A percentile compares a stretch with the other conserved stretches of the same genome.
phyloP scores from a whole-genome alignment of 2,797 vertebrate species.

The Galagoides demidoff region DNA sequence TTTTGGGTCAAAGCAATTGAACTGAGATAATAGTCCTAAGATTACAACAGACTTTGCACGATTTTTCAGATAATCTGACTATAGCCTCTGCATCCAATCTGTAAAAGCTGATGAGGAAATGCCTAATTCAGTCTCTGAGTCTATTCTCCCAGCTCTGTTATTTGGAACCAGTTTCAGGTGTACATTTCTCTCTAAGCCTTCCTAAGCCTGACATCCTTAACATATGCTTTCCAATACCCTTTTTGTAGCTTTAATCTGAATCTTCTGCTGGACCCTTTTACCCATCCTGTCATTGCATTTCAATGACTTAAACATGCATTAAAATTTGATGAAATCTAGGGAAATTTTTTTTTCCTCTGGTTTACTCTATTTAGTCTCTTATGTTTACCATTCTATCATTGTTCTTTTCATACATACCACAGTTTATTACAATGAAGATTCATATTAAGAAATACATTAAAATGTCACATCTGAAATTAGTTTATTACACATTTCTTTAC shows the following conservation, averaged over 20 bases:
- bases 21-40: background rate
- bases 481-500: background rate
- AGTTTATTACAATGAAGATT: background rate
- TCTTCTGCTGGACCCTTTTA: slow-evolving; percentile 33
- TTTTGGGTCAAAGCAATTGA: background rate
- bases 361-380: background rate
- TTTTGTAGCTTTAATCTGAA: slow-evolving; percentile 22
- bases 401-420: background rate
- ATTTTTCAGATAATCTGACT: background rate
- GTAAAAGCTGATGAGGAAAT: slow-evolving; percentile 12
- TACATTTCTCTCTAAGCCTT: background rate
- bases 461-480: background rate
- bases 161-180: slow-evolving; percentile 46
- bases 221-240: background rate
- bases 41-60: background rate
- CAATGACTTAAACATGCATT: background rate
- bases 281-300: slow-evolving; percentile 10
- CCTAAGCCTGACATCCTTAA: background rate
- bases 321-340: background rate
- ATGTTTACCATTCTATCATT: background rate
- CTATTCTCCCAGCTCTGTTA: background rate
- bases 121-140: background rate
- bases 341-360: background rate
- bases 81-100: background rate
- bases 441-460: background rate